Conservation (phyloP, 2,797 vertebrate genomes). For the Sandelia bainsii region DNA sequence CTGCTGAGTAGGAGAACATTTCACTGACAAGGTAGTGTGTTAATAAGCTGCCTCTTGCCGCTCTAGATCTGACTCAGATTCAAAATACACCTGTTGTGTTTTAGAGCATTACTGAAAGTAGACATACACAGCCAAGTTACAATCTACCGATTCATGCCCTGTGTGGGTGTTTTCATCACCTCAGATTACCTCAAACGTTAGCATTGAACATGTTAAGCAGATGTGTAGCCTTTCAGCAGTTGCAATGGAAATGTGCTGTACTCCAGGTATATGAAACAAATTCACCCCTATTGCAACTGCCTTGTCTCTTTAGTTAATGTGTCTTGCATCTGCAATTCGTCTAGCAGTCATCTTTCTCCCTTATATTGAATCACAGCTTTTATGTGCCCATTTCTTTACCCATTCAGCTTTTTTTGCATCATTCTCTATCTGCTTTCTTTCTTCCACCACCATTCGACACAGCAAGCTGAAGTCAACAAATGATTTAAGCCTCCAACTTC, state of each 20-base stretch:
- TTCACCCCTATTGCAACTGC: background rate
- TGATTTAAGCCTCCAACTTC: slow-evolving; percentile 40
- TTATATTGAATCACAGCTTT: background rate
- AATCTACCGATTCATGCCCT: background rate
- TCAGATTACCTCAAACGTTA: slow-evolving; percentile 13
- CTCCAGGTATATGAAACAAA: background rate
- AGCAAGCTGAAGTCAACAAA: slow-evolving; percentile 37
- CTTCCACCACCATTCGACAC: background rate
- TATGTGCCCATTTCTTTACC: background rate
- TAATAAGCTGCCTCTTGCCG: slow-evolving; percentile 46
- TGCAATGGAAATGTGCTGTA: background rate
- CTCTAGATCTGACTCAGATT: slow-evolving; percentile 50
- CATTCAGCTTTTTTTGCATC: background rate
- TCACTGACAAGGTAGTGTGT: slow-evolving; percentile 26
- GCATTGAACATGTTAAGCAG: slow-evolving; percentile 12
- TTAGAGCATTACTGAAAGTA: slow-evolving; percentile 28
- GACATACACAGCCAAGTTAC: slow-evolving; percentile 13
- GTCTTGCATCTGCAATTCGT: background rate
- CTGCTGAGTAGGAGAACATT: slow-evolving; percentile 37
- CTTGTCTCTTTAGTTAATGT: background rate
- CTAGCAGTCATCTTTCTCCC: background rate
- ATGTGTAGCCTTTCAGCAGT: background rate
- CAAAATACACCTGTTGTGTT: slow-evolving; percentile 53
- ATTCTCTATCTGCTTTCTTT: slow-evolving; percentile 12
- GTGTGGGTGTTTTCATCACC: slow-evolving; percentile 10